These are phyloP conservation scores for Cheiracanthium punctorium DNA, from an alignment of 2,888 invertebrate species.

Conservation along the genomic window DNA sequence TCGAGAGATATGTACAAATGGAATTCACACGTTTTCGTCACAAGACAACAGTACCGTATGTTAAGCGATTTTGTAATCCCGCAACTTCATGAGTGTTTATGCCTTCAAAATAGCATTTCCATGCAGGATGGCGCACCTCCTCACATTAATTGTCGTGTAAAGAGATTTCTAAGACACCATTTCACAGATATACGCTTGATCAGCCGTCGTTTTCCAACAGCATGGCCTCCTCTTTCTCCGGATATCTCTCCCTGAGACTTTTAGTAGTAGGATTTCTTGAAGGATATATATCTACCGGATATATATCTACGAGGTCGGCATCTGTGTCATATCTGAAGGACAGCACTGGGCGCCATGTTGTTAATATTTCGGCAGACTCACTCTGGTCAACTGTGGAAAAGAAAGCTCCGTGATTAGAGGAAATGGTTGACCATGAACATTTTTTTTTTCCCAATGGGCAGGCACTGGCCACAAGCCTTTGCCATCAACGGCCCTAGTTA, in stretches of 20 bases:
- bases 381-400: neutral
- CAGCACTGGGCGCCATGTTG: constrained; percentile 3
- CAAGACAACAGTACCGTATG: neutral
- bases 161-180: neutral
- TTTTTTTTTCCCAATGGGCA: too few species aligned
- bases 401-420: neutral
- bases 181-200: neutral
- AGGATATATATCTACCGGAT: neutral
- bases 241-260: constrained; percentile 8
- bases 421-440: constrained; percentile 20
- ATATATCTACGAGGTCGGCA: neutral
- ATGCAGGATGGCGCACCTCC: neutral
- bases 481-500: too few species aligned
- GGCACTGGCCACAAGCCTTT: too few species aligned
- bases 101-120: constrained; percentile 8
- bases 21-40: neutral
- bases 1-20: neutral
- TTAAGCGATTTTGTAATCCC: constrained; percentile 29
- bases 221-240: neutral
- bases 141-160: neutral
- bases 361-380: constrained; percentile 6
- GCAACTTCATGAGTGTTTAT: neutral
- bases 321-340: neutral
- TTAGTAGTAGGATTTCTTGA: neutral
- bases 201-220: constrained; percentile 7